These are phyloP conservation scores for Caerostris extrusa DNA, from an alignment of 1,140 invertebrate species.

Conservation along the genomic window DNA sequence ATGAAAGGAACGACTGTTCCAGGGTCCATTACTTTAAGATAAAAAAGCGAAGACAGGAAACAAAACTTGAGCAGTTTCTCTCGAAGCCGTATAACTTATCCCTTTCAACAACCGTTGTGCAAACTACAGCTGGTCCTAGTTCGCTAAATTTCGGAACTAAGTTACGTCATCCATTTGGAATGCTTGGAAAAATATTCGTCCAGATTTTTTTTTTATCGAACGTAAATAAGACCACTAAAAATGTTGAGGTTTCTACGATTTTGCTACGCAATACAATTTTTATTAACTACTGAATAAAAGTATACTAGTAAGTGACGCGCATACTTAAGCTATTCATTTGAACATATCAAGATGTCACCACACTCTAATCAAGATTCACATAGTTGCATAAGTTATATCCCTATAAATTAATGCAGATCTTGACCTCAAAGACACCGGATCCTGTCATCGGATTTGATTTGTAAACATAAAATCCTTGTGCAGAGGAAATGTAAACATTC, in stretches of 20 bases:
- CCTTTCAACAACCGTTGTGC: conserved; percentile 27
- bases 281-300: background rate
- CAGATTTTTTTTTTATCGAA: background rate
- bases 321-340: background rate
- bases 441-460: background rate
- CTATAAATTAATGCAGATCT: background rate
- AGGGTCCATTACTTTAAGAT: background rate
- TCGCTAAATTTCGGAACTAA: background rate
- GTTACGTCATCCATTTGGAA: background rate
- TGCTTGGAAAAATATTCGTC: background rate
- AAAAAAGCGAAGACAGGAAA: background rate
- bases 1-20: conserved; percentile 48
- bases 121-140: background rate
- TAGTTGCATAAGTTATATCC: background rate
- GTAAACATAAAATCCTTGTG: background rate
- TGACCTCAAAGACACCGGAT: background rate
- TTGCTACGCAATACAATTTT: background rate
- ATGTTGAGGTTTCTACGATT: background rate
- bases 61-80: background rate
- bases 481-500: background rate
- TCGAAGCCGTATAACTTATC: background rate
- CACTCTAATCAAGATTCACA: background rate
- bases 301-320: background rate
- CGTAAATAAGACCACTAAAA: background rate
- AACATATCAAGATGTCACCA: background rate